These are phyloP conservation scores for Sitta europaea DNA, from an alignment of 2,113 vertebrate genomes.

Conservation along the genomic window DNA sequence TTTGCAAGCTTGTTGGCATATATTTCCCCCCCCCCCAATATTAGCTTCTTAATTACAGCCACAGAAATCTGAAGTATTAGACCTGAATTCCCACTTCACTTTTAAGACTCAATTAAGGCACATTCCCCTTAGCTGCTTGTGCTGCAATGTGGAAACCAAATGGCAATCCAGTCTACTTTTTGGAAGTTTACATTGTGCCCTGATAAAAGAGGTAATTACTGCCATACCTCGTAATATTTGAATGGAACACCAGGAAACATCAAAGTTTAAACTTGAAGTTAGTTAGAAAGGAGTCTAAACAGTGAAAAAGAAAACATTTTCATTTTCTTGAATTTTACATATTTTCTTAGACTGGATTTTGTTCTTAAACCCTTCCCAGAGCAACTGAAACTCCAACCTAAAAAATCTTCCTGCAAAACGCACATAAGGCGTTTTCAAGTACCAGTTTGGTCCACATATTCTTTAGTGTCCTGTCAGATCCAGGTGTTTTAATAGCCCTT, in stretches of 20 bases:
- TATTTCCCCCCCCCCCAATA: neutral
- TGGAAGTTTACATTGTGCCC: neutral
- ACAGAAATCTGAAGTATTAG: constrained; percentile 1
- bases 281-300: neutral
- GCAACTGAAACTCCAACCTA: neutral
- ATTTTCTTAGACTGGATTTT: neutral
- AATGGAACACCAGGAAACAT: neutral
- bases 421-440: neutral
- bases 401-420: neutral
- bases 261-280: neutral
- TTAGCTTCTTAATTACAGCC: constrained; percentile 1
- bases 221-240: neutral
- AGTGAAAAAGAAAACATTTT: neutral
- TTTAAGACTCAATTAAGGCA: neutral
- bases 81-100: neutral
- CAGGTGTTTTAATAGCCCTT: neutral
- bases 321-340: neutral
- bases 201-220: constrained; percentile 16
- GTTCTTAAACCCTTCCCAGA: neutral
- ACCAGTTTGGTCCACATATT: neutral
- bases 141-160: neutral
- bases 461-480: neutral
- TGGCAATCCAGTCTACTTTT: neutral
- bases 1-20: neutral
- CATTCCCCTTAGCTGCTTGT: neutral